Percentiles rank a stretch among this genome's conserved stretches.
Conservation (phyloP, 2,888 invertebrate species). For the Torymus aiolomorphi region DNA sequence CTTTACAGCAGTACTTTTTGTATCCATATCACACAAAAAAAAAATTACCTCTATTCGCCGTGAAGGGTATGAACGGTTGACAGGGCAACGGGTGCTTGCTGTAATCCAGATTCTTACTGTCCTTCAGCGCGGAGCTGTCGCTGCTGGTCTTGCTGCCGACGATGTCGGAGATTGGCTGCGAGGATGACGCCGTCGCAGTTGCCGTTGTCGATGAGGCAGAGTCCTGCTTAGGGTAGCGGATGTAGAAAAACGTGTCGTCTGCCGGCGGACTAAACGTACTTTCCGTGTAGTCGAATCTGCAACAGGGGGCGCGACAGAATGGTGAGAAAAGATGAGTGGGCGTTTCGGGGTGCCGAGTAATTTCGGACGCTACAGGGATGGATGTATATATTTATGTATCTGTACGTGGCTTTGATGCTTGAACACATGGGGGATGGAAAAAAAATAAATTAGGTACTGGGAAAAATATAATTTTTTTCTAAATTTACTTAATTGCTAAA, state of each 20-base stretch:
- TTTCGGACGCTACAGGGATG: too few relatives aligned
- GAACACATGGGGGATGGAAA: too few relatives aligned
- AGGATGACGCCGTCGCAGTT: slow-evolving; percentile 59
- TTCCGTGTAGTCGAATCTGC: slow-evolving; percentile 79
- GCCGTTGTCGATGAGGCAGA: slow-evolving; percentile 7
- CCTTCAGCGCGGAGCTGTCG: slow-evolving; percentile 32
- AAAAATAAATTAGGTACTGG: too few relatives aligned
- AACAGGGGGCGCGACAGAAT: slow-evolving; percentile 54
- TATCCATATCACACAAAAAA: too few relatives aligned
- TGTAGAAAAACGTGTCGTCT: slow-evolving; percentile 85
- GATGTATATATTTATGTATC: too few relatives aligned
- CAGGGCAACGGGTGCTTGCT: slow-evolving; percentile 84
- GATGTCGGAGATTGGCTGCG: slow-evolving; percentile 64
- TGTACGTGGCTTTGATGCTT: too few relatives aligned
- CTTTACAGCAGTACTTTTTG: too few relatives aligned
- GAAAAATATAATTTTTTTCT: too few relatives aligned
- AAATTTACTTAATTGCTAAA: too few relatives aligned
- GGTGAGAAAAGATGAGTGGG: too few relatives aligned
- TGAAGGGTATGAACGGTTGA: slow-evolving; percentile 74
- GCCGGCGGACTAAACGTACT: slow-evolving; percentile 83
- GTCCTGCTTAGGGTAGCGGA: slow-evolving; percentile 77
- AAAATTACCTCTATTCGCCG: slow-evolving; percentile 63
- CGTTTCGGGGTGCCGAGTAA: too few relatives aligned
- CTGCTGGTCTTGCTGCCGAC: slow-evolving; percentile 59
- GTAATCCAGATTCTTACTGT: slow-evolving; percentile 72